Percentiles rank a stretch among this genome's conserved stretches.
These are phyloP conservation scores for Myiopsitta monachus DNA, from an alignment of 2,113 vertebrate genomes.

Conservation along the genomic window DNA sequence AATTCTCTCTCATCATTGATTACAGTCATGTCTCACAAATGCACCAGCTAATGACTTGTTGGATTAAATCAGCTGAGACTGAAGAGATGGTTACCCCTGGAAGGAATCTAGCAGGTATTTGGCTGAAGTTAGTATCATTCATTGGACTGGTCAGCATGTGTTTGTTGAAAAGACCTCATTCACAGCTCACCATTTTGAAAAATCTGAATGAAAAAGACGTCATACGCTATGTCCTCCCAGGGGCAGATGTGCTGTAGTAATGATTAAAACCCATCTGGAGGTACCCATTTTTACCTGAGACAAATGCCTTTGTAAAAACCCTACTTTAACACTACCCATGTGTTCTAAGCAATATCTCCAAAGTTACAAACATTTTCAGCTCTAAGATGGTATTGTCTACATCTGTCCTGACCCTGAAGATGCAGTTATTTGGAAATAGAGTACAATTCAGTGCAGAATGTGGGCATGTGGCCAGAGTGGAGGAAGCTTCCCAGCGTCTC, in stretches of 20 bases:
- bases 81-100: not conserved
- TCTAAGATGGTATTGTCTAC: not conserved
- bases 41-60: not conserved
- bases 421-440: not conserved
- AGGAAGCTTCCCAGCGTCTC: not conserved
- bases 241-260: not conserved
- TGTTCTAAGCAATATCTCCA: not conserved
- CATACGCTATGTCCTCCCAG: not conserved
- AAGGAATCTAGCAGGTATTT: not conserved
- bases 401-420: not conserved
- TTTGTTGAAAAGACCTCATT: not conserved
- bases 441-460: not conserved
- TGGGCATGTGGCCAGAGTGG: not conserved
- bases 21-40: not conserved
- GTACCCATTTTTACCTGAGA: not conserved
- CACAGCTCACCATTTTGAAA: not conserved
- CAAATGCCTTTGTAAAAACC: not conserved
- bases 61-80: not conserved
- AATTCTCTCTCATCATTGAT: not conserved
- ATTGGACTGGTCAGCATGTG: not conserved
- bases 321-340: accelerated
- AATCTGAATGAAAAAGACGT: not conserved
- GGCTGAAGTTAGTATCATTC: not conserved
- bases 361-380: not conserved
- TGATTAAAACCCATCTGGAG: not conserved